These are phyloP conservation scores for Excalfactoria chinensis DNA, from an alignment of 2,113 vertebrate genomes.

Conservation along the genomic window DNA sequence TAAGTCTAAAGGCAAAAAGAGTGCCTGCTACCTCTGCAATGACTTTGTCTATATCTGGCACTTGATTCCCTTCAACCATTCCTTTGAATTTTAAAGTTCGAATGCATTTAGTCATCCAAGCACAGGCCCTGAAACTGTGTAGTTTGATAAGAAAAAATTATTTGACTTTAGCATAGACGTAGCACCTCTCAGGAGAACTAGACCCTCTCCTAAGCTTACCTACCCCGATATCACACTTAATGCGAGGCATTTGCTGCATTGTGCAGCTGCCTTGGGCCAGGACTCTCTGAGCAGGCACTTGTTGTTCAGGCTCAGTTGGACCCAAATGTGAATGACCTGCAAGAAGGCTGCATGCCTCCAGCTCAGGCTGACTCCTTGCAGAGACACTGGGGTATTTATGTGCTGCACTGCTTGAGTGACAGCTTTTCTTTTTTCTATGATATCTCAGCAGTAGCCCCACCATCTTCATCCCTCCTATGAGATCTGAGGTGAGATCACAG, in stretches of 20 bases:
- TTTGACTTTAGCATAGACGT: background rate
- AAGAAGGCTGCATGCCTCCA: background rate
- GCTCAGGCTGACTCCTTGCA: background rate
- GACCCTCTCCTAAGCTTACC: background rate
- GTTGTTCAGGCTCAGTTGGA: background rate
- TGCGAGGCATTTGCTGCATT: background rate
- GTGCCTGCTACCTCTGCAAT: rapidly evolving
- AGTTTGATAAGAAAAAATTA: background rate
- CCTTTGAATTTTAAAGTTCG: background rate
- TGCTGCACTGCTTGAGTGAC: rapidly evolving
- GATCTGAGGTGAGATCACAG: background rate
- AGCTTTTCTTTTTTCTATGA: background rate
- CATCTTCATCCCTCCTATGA: background rate
- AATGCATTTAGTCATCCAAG: background rate
- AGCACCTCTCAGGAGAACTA: background rate
- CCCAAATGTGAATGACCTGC: background rate
- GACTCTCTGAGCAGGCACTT: background rate
- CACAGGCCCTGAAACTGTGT: background rate
- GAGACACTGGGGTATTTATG: background rate
- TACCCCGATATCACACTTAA: background rate
- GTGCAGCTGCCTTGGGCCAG: background rate
- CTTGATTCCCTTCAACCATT: background rate
- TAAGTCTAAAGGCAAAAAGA: background rate
- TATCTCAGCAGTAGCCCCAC: background rate
- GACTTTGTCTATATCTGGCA: background rate